Evolutionary conservation across 2,888 invertebrate species (phyloP).

Genomic region (Phalangium opilio): DNA sequence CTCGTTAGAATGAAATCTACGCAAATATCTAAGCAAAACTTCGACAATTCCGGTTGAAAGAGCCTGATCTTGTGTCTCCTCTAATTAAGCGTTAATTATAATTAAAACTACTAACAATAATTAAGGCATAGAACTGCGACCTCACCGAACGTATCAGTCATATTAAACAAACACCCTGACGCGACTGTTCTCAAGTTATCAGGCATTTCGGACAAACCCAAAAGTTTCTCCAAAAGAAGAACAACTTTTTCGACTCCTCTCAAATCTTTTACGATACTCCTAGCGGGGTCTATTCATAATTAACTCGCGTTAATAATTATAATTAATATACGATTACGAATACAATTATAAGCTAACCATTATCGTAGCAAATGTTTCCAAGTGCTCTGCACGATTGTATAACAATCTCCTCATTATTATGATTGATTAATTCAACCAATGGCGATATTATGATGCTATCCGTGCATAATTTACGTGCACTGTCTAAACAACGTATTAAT

Average conservation of each 20-base stretch:
- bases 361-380: slow-evolving; percentile 77
- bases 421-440: slow-evolving; percentile 25
- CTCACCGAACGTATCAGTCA: slow-evolving; percentile 51
- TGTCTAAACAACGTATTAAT: slow-evolving; percentile 33
- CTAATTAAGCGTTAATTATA: slow-evolving; percentile 19
- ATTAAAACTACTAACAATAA: not conserved
- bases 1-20: slow-evolving; percentile 34
- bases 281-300: slow-evolving; percentile 28
- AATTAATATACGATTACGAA: not conserved
- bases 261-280: slow-evolving; percentile 30
- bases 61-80: slow-evolving; percentile 31
- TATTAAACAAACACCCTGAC: slow-evolving; percentile 62
- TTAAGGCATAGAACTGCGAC: not conserved
- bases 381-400: slow-evolving; percentile 65
- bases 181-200: slow-evolving; percentile 45
- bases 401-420: slow-evolving; percentile 32
- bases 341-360: slow-evolving; percentile 40
- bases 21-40: slow-evolving; percentile 36
- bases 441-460: slow-evolving; percentile 26
- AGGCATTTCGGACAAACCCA: slow-evolving; percentile 25
- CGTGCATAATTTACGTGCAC: slow-evolving; percentile 50
- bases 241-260: slow-evolving; percentile 26
- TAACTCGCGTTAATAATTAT: too few relatives aligned
- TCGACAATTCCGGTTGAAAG: slow-evolving; percentile 36
- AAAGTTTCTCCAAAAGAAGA: slow-evolving; percentile 24